Evolutionary conservation across 2,888 invertebrate species (phyloP).

Genomic region (Clepsis dumicolana): DNA sequence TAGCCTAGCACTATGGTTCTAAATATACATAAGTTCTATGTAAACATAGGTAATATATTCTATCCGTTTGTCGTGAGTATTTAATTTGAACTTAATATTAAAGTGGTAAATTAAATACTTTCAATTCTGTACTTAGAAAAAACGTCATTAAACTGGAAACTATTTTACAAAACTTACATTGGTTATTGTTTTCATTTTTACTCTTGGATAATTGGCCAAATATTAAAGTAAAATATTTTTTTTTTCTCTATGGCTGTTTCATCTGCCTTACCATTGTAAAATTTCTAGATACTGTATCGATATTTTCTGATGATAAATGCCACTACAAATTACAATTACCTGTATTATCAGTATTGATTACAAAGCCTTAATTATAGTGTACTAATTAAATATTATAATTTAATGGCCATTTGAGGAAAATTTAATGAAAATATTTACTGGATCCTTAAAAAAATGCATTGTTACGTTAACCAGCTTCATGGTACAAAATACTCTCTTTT

Average conservation of each 20-base stretch:
- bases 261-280: background rate
- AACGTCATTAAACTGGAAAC: too few relatives aligned
- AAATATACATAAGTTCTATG: slow-evolving; percentile 59
- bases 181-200: background rate
- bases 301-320: slow-evolving; percentile 12
- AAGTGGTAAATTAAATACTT: background rate
- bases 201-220: background rate
- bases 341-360: slow-evolving; percentile 28
- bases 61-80: slow-evolving; percentile 2
- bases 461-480: background rate
- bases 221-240: background rate
- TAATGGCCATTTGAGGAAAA: slow-evolving; percentile 20
- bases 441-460: background rate
- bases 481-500: background rate
- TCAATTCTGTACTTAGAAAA: background rate
- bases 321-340: slow-evolving; percentile 26
- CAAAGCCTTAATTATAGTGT: slow-evolving; percentile 25
- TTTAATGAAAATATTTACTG: background rate
- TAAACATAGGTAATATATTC: slow-evolving; percentile 6
- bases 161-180: background rate
- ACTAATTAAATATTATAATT: slow-evolving; percentile 8
- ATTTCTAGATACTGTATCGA: background rate
- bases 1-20: slow-evolving; percentile 64
- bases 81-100: slow-evolving; percentile 4
- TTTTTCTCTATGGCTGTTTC: background rate